Percentiles rank a stretch among this genome's conserved stretches.
phyloP scores from a whole-genome alignment of 2,113 vertebrate genomes.

The Naja naja region DNA sequence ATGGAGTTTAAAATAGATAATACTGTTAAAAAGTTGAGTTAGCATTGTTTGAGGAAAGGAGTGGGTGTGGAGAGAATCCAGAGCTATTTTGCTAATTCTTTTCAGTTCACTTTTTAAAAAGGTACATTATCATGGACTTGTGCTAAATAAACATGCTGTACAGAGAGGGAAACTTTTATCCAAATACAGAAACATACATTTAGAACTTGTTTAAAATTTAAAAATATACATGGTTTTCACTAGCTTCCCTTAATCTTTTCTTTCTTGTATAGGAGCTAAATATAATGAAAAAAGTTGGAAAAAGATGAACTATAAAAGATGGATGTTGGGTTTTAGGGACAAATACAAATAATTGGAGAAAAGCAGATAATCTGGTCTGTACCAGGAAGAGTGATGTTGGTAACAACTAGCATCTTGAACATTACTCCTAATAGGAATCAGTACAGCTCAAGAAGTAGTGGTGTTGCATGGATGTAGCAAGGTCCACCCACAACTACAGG shows the following conservation, averaged over 20 bases:
- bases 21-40: neutral
- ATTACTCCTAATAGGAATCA: neutral
- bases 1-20: neutral
- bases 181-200: fast-evolving
- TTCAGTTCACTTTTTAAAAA: neutral
- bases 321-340: neutral
- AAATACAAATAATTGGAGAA: neutral
- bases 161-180: neutral
- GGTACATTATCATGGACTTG: neutral
- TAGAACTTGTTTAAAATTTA: neutral
- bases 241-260: neutral
- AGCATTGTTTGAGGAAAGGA: neutral
- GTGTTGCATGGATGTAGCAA: neutral
- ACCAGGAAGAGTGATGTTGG: neutral
- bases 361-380: neutral
- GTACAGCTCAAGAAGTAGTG: neutral
- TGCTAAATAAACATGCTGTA: neutral
- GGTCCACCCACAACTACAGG: neutral
- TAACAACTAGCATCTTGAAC: neutral
- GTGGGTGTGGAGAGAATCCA: neutral
- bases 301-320: neutral
- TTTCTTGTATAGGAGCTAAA: neutral
- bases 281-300: neutral
- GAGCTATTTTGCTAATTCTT: neutral
- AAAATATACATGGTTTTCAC: neutral